These are phyloP conservation scores for Leuciscus idus DNA, from an alignment of 2,113 vertebrate species.

Conservation along the genomic window DNA sequence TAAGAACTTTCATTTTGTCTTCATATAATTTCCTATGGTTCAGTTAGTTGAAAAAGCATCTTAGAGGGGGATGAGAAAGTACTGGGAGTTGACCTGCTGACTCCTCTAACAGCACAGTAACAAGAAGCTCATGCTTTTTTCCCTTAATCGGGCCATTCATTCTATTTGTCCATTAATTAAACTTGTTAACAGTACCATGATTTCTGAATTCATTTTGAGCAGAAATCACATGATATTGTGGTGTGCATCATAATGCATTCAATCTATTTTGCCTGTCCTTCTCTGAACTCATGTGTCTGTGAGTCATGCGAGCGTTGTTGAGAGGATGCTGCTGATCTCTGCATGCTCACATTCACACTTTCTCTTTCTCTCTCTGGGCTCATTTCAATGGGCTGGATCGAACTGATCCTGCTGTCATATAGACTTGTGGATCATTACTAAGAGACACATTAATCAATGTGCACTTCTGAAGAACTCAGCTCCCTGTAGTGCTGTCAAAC, in stretches of 20 bases:
- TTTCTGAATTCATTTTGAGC: neutral
- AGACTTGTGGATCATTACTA: neutral
- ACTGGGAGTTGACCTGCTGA: neutral
- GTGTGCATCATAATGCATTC: neutral
- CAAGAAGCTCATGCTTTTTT: neutral
- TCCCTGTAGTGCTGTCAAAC: neutral
- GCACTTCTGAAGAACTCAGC: neutral
- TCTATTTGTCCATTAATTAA: neutral
- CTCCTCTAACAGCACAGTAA: too few species aligned
- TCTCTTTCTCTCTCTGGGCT: conserved; percentile 2
- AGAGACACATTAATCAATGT: conserved; percentile 11
- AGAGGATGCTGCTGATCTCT: neutral
- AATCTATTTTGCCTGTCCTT: neutral
- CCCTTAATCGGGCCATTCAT: neutral
- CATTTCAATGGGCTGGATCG: neutral
- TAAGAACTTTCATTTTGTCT: neutral
- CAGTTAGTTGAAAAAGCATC: neutral
- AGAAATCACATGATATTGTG: neutral
- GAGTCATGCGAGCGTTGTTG: neutral
- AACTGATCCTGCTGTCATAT: neutral
- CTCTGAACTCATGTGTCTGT: neutral
- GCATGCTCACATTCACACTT: neutral
- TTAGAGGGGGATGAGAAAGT: neutral
- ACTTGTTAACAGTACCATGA: neutral
- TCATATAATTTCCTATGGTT: neutral